Evolutionary conservation across 2,113 vertebrate species (phyloP).

Genomic region (Xenopus tropicalis): DNA sequence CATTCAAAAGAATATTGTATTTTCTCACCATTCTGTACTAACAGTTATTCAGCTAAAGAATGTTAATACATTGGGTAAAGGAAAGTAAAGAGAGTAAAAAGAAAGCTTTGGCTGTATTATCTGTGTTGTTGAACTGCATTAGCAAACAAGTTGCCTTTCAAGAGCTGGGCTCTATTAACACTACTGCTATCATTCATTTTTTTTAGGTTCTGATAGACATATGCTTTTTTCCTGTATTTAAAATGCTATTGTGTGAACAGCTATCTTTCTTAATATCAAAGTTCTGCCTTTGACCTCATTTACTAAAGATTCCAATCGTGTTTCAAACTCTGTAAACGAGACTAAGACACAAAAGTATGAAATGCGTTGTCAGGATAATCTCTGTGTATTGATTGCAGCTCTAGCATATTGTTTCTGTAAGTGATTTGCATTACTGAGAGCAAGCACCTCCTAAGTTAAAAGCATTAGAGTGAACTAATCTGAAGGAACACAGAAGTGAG

Average conservation of each 20-base stretch:
- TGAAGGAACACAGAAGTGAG: neutral
- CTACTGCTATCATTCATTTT: no score
- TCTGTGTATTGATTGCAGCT: neutral
- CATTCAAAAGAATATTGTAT: no score
- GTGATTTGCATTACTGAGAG: neutral
- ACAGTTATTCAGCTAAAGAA: no score
- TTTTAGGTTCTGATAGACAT: no score
- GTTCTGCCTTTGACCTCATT: slow-evolving; percentile 6
- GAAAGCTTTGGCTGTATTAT: neutral
- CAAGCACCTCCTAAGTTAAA: slow-evolving; percentile 15
- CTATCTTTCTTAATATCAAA: no score
- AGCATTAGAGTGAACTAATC: slow-evolving; percentile 6
- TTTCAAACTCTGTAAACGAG: neutral
- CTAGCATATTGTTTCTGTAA: slow-evolving; percentile 1
- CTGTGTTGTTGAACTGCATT: neutral
- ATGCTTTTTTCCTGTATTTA: neutral
- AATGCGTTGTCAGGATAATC: neutral
- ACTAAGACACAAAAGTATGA: slow-evolving; percentile 10
- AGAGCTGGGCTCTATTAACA: no score
- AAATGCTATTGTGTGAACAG: neutral
- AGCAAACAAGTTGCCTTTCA: neutral
- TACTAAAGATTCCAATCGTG: neutral
- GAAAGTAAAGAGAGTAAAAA: no score
- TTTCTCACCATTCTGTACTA: no score
- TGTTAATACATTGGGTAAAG: no score